Evolutionary conservation across 2,113 vertebrate genomes (phyloP), one percentile per base, ranked within the genome.

Genomic region (Lophura nycthemera): DNA sequence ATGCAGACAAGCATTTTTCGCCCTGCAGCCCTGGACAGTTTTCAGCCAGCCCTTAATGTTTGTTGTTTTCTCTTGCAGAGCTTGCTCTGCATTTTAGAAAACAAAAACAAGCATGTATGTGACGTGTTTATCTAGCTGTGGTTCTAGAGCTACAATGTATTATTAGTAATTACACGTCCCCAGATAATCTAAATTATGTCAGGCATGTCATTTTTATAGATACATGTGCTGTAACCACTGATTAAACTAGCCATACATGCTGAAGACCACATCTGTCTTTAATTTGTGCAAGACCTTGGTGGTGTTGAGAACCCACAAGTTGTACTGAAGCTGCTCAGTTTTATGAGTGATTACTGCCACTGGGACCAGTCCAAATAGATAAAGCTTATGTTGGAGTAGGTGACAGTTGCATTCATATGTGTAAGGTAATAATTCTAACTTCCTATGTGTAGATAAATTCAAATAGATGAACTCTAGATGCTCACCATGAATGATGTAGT

Each of bases 61-160:
- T 83, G n/a, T 73, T 72, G 21, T 83, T 88, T 88, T 73, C 56
- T 64, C 30, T 84, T n/a, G 6, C n/a, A 52, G 38, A 8, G 5
- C 78, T 92, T 86, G 40, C 42, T 77, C 10, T 76, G 38, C 7
- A 5, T 80, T 88, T 93, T 38, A 92, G 79, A 66, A 80, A 57
- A 48, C 15, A 65, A 78, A 78, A 84, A 1, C 52, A 81, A 29
- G 30, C 48, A 25, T 0, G 0, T 4, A 1, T 1, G 27, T 34
- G 32, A 48, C 17, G 2, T 48, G 17, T 71, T 92, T 74, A 25
- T 67, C 7, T 64, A 70, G 50, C 6, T 38, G 11, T 34, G 30
- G 24, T 57, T 85, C 61, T 79, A 61, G 74, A n/a, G 56, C 83
- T 76, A 2, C 12, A 30, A 21, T 40, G 10, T 57, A 36, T 32